These are phyloP conservation scores for Aspidoscelis tigris DNA, from an alignment of 2,113 vertebrate genomes.

Conservation along the genomic window DNA sequence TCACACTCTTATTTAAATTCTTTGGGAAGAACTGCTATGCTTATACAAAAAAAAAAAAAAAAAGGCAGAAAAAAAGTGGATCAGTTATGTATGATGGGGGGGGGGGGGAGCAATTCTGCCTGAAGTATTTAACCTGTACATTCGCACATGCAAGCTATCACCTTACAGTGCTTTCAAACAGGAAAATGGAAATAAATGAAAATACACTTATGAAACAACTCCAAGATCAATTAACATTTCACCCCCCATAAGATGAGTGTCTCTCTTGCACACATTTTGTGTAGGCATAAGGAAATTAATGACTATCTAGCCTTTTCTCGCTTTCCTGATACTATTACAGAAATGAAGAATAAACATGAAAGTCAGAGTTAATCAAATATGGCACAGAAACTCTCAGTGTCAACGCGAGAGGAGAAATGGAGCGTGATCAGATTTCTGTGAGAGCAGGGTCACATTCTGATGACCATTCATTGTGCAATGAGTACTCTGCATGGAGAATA, in stretches of 20 bases:
- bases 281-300: neutral
- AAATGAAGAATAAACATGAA: neutral
- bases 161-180: neutral
- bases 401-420: slow-evolving; percentile 10
- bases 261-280: neutral
- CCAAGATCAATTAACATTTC: slow-evolving; percentile 1
- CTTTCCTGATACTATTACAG: neutral
- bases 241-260: neutral
- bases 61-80: no score
- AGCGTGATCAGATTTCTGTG: slow-evolving; percentile 10
- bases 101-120: neutral
- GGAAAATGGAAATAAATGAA: neutral
- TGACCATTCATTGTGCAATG: slow-evolving; percentile 11
- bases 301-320: neutral
- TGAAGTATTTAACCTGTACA: slow-evolving; percentile 10
- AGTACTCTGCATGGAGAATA: neutral
- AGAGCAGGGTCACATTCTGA: slow-evolving; percentile 16
- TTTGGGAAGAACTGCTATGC: neutral
- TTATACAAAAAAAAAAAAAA: neutral
- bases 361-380: slow-evolving; percentile 13
- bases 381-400: neutral
- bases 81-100: neutral
- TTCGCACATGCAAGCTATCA: neutral
- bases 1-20: neutral
- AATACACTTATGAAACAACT: neutral